Percentiles rank a stretch among this genome's conserved stretches.
Conservation (phyloP, 1,140 invertebrate genomes). For the Dinothrombium tinctorium region DNA sequence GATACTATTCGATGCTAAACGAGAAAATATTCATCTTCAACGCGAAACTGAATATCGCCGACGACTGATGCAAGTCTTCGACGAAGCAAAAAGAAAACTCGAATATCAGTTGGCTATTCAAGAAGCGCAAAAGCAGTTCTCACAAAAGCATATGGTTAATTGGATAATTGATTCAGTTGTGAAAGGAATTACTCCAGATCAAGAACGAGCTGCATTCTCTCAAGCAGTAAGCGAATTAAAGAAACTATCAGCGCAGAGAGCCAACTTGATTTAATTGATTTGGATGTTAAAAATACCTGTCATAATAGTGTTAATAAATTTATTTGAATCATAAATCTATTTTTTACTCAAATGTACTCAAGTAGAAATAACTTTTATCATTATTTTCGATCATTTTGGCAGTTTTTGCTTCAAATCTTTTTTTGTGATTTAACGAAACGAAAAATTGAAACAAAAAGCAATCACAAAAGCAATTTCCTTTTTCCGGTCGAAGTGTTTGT, state of each 20-base stretch:
- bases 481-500: too few species aligned
- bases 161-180: slow-evolving; percentile 68
- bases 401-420: too few species aligned
- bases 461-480: too few species aligned
- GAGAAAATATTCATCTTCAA: slow-evolving; percentile 65
- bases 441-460: too few species aligned
- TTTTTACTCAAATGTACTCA: too few species aligned
- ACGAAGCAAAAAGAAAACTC: slow-evolving; percentile 43
- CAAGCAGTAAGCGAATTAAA: slow-evolving; percentile 71
- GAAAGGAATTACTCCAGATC: slow-evolving; percentile 65
- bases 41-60: slow-evolving; percentile 69
- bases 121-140: slow-evolving; percentile 46
- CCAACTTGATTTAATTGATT: too few species aligned
- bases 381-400: too few species aligned
- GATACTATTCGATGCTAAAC: slow-evolving; percentile 34
- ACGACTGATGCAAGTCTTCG: slow-evolving; percentile 42
- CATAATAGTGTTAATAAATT: too few species aligned
- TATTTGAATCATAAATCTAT: too few species aligned
- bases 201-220: slow-evolving; percentile 60
- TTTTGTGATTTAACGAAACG: too few species aligned
- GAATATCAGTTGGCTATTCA: slow-evolving; percentile 73
- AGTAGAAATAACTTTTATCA: too few species aligned
- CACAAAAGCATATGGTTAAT: slow-evolving; percentile 76
- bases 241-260: slow-evolving; percentile 28
- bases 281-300: too few species aligned